A percentile compares a stretch with the other conserved stretches of the same genome.
Conservation (phyloP, 1,140 invertebrate species). For the Drosophila athabasca region DNA sequence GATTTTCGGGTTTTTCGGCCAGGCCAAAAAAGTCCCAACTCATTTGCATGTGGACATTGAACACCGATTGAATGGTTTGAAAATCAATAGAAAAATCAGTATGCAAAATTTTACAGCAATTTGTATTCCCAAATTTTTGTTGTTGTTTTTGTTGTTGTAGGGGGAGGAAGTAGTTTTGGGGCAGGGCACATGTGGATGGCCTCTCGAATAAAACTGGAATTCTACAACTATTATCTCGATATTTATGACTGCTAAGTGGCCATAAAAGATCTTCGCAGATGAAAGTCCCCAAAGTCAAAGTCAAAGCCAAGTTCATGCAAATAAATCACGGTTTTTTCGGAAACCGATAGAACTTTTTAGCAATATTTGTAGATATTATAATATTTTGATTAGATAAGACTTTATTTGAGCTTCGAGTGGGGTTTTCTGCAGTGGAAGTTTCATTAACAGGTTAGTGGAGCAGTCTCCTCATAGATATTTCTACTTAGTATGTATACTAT, state of each 20-base stretch:
- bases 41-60: slow-evolving; percentile 67
- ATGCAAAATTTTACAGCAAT: slow-evolving; percentile 63
- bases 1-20: slow-evolving; percentile 13
- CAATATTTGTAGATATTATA: slow-evolving; percentile 20
- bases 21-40: slow-evolving; percentile 18
- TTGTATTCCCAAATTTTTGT: slow-evolving; percentile 1
- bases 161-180: neutral
- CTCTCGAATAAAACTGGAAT: slow-evolving; percentile 39
- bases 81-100: slow-evolving; percentile 69
- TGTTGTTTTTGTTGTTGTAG: neutral
- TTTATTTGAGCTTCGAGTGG: slow-evolving; percentile 31
- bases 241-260: slow-evolving; percentile 50
- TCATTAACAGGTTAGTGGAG: slow-evolving; percentile 50
- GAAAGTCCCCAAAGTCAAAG: slow-evolving; percentile 21
- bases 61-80: slow-evolving; percentile 18
- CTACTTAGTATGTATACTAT: slow-evolving; percentile 5
- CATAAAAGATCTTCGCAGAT: slow-evolving; percentile 43
- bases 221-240: slow-evolving; percentile 29
- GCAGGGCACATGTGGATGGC: slow-evolving; percentile 6
- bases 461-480: slow-evolving; percentile 10
- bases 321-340: slow-evolving; percentile 40
- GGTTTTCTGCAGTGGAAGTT: slow-evolving; percentile 5
- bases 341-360: slow-evolving; percentile 40
- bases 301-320: slow-evolving; percentile 26
- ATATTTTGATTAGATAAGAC: slow-evolving; percentile 17